Conservation (phyloP, 2,113 vertebrate species). For the Dicentrarchus labrax region DNA sequence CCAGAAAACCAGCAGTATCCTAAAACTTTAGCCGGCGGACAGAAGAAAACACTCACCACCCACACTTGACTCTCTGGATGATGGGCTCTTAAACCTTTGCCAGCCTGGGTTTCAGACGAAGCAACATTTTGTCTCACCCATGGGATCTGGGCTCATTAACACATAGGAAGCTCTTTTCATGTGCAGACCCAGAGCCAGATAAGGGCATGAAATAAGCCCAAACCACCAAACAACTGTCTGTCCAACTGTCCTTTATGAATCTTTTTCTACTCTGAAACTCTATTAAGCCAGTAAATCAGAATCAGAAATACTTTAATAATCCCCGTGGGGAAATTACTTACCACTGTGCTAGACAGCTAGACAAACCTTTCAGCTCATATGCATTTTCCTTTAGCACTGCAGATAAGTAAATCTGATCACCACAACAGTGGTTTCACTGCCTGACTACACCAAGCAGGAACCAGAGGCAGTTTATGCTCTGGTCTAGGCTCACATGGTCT, state of each 20-base stretch:
- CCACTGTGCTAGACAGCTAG: background rate
- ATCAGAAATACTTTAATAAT: too few relatives aligned
- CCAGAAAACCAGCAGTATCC: background rate
- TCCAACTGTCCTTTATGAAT: background rate
- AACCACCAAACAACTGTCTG: background rate
- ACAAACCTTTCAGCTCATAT: background rate
- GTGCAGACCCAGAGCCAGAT: background rate
- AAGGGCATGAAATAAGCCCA: background rate
- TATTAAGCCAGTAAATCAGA: background rate
- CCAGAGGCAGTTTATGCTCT: background rate
- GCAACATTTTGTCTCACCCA: background rate
- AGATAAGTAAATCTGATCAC: background rate
- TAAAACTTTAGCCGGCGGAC: constrained; percentile 1
- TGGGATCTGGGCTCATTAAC: constrained; percentile 11
- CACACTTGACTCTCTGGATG: constrained; percentile 12
- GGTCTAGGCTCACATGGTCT: background rate
- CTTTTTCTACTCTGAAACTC: background rate
- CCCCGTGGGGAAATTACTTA: too few relatives aligned
- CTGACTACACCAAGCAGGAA: background rate
- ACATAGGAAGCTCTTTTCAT: background rate
- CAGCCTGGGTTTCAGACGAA: constrained; percentile 8
- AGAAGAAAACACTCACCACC: constrained; percentile 15
- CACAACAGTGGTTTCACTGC: background rate
- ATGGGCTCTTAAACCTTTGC: constrained; percentile 35
- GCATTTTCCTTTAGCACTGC: background rate